Conservation (phyloP, 2,888 invertebrate genomes). For the Saturnia pavonia region DNA sequence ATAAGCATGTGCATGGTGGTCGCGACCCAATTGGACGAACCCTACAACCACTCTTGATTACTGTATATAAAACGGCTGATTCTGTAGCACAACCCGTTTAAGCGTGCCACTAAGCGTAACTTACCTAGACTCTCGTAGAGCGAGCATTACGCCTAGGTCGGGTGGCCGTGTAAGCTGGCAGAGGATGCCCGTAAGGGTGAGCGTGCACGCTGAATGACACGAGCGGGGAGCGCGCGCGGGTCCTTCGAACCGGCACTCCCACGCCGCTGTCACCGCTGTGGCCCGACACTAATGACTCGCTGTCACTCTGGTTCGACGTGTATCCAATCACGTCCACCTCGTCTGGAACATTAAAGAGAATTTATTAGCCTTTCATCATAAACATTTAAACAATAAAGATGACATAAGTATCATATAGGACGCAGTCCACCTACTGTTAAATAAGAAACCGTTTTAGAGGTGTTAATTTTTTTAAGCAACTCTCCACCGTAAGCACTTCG, state of each 20-base stretch:
- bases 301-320: conserved; percentile 92
- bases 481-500: too few species aligned
- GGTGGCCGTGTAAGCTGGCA: conserved; percentile 28
- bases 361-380: neutral
- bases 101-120: too few species aligned
- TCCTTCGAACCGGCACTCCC: conserved; percentile 77
- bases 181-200: conserved; percentile 34
- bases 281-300: conserved; percentile 90
- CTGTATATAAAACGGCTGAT: too few species aligned
- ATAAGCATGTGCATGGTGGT: too few species aligned
- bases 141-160: conserved; percentile 43
- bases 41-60: too few species aligned
- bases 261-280: conserved; percentile 87
- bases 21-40: too few species aligned
- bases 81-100: too few species aligned
- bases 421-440: too few species aligned
- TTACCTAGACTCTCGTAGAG: conserved; percentile 67
- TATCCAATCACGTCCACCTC: conserved; percentile 94
- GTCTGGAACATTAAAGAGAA: conserved; percentile 78
- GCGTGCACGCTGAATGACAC: conserved; percentile 49
- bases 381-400: too few species aligned
- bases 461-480: too few species aligned
- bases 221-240: conserved; percentile 65
- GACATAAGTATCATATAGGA: too few species aligned
- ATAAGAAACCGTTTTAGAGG: too few species aligned